Percentiles rank a stretch among this genome's conserved stretches.
Evolutionary conservation across 2,113 vertebrate species (phyloP).

Genomic region (Podarcis raffonei): DNA sequence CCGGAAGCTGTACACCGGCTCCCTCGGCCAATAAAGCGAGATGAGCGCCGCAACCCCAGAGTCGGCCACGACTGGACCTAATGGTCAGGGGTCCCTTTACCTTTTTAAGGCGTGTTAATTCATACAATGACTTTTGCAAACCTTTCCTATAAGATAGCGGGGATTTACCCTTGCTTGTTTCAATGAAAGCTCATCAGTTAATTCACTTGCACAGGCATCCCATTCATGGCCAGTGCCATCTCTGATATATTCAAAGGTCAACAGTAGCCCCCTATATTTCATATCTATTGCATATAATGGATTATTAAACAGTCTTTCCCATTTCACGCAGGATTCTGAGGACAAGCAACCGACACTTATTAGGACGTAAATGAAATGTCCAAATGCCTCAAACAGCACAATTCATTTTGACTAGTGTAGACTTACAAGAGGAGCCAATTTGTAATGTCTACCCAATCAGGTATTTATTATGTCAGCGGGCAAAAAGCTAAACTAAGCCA

Average conservation of each 20-base stretch:
- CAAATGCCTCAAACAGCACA: slow-evolving; percentile 21
- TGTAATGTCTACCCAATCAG: slow-evolving; percentile 31
- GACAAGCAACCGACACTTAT: slow-evolving; percentile 1
- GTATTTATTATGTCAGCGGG: slow-evolving; percentile 2
- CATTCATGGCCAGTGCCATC: no score
- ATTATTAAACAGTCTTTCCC: neutral
- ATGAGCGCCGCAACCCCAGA: no score
- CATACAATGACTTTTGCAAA: neutral
- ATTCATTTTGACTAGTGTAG: neutral
- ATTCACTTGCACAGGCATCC: neutral
- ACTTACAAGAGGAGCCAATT: slow-evolving; percentile 26
- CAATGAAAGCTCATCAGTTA: neutral
- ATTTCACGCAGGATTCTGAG: neutral
- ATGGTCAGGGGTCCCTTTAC: no score
- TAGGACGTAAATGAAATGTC: slow-evolving; percentile 17
- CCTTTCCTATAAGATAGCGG: neutral
- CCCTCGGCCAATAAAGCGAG: no score
- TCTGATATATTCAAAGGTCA: neutral
- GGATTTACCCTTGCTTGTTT: neutral
- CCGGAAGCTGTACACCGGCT: no score
- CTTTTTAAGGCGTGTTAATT: neutral
- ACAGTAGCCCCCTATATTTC: neutral
- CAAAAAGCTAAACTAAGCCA: slow-evolving; percentile 17
- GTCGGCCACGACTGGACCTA: no score
- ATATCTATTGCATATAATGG: neutral